Conservation (phyloP, 2,797 vertebrate genomes). For the Lepilemur ruficaudatus region DNA sequence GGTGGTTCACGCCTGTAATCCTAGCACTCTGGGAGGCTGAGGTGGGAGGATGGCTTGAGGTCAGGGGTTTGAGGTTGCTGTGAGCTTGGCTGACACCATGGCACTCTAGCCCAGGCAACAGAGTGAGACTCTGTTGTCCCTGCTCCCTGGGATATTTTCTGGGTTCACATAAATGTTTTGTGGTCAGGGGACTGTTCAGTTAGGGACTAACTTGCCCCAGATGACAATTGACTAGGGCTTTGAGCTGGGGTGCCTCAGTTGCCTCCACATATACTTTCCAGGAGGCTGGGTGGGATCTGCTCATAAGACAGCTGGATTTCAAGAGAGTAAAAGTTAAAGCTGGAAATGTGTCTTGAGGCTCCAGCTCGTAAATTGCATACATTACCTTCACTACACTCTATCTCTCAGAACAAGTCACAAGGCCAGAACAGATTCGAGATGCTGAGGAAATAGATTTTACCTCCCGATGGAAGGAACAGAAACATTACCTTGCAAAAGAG, state of each 20-base stretch:
- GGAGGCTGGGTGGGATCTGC: background rate
- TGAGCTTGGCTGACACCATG: no score
- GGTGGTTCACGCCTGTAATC: no score
- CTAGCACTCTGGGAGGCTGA: no score
- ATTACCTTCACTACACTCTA: background rate
- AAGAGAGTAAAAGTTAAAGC: background rate
- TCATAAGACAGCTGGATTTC: background rate
- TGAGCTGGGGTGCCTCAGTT: background rate
- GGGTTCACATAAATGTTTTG: background rate
- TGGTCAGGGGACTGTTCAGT: background rate
- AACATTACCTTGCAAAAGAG: background rate
- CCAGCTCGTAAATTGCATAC: background rate
- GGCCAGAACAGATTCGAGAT: background rate
- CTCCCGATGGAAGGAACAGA: background rate
- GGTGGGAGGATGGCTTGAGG: no score
- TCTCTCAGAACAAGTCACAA: background rate
- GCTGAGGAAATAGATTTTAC: background rate
- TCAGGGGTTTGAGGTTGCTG: no score
- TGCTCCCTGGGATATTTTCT: background rate
- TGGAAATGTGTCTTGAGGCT: background rate
- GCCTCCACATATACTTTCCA: fast-evolving
- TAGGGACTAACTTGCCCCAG: background rate
- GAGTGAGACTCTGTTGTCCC: background rate
- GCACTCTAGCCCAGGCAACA: no score
- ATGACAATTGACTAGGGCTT: background rate